Conservation (phyloP, 2,113 vertebrate species). For the Zootoca vivipara region DNA sequence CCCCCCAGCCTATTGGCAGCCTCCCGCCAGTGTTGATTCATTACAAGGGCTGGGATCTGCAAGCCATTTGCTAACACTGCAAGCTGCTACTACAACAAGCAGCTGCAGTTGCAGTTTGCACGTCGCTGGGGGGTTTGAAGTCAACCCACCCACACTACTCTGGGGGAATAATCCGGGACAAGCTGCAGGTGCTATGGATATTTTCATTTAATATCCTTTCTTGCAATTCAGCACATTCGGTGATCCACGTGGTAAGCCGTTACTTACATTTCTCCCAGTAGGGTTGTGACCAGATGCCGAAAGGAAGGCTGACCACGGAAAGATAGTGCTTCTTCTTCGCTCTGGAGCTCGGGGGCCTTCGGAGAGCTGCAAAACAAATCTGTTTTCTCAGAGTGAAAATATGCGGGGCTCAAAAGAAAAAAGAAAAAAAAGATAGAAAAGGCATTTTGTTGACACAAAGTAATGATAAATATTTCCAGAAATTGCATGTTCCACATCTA, state of each 20-base stretch:
- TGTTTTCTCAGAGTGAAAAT: conserved; percentile 62
- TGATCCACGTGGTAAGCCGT: conserved; percentile 84
- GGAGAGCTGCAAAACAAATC: conserved; percentile 74
- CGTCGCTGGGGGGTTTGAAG: conserved; percentile 71
- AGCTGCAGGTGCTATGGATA: conserved; percentile 85
- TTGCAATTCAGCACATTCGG: conserved; percentile 87
- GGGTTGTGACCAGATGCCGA: conserved; percentile 70
- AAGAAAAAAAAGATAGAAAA: conserved; percentile 26
- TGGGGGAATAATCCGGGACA: conserved; percentile 79
- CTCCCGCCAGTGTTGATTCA: conserved; percentile 66
- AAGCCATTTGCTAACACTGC: conserved; percentile 70
- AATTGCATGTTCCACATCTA: conserved; percentile 49
- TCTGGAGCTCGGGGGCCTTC: conserved; percentile 68
- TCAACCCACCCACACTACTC: conserved; percentile 80
- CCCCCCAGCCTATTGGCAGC: conserved; percentile 59
- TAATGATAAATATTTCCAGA: conserved; percentile 68
- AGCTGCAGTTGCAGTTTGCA: conserved; percentile 79
- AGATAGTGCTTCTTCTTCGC: conserved; percentile 65
- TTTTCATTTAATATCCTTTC: conserved; percentile 87
- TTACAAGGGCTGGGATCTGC: conserved; percentile 68
- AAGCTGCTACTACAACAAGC: conserved; percentile 73
- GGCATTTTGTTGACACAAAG: conserved; percentile 71
- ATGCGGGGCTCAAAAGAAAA: conserved; percentile 48
- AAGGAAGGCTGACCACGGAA: conserved; percentile 67
- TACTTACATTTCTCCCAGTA: conserved; percentile 80